These are phyloP conservation scores for Beaufortia kweichowensis DNA, from an alignment of 2,113 vertebrate species.

Conservation along the genomic window DNA sequence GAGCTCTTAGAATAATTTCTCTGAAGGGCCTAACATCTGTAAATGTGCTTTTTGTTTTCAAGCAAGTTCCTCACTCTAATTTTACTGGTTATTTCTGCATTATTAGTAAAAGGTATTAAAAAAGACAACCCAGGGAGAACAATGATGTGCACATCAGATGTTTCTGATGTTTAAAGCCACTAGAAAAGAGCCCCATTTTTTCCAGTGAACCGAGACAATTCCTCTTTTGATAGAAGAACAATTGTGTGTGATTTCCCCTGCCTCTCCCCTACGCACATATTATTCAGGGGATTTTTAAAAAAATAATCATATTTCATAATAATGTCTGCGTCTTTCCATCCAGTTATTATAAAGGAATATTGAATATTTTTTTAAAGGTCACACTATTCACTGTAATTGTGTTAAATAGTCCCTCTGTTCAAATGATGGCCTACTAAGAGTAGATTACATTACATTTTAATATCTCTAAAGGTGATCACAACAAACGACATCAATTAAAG, in stretches of 20 bases:
- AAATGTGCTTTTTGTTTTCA: slow-evolving; percentile 18
- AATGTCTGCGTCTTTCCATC: background rate
- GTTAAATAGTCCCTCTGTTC: background rate
- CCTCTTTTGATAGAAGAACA: background rate
- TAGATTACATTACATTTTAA: background rate
- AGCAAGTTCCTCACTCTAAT: background rate
- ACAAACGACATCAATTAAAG: no score
- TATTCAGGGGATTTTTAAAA: background rate
- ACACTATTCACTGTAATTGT: no score
- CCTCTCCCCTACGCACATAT: background rate
- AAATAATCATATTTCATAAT: background rate
- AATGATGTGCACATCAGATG: background rate
- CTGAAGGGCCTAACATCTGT: background rate
- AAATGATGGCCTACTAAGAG: background rate
- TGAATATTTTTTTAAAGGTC: no score
- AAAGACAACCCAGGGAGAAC: background rate
- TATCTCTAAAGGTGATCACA: background rate
- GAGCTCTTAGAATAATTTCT: background rate
- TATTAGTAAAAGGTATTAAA: background rate
- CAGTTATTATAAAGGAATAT: background rate
- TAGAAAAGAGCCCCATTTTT: background rate
- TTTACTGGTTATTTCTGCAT: background rate
- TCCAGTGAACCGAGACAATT: slow-evolving; percentile 13
- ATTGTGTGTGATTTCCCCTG: background rate
- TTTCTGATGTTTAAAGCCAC: background rate